Evolutionary conservation across 2,113 vertebrate genomes (phyloP).

Genomic region (Morone chrysops): DNA sequence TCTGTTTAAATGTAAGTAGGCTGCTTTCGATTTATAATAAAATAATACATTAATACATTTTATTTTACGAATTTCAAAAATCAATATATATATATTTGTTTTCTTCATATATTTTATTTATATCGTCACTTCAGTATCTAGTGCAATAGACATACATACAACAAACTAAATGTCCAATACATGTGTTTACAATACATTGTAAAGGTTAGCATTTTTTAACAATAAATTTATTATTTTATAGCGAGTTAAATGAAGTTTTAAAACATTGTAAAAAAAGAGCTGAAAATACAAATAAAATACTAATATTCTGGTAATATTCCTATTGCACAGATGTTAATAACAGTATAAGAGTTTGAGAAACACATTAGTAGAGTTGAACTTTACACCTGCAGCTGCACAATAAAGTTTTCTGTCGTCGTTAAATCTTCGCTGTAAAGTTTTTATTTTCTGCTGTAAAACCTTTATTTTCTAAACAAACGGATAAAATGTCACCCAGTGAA

Average conservation of each 20-base stretch:
- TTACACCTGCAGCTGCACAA: constrained; percentile 4
- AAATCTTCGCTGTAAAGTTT: not conserved
- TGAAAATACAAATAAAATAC: not conserved
- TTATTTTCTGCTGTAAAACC: not conserved
- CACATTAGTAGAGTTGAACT: not conserved
- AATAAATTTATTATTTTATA: not conserved
- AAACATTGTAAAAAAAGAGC: not conserved
- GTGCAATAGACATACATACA: not conserved
- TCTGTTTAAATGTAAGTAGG: not conserved
- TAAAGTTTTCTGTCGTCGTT: not conserved
- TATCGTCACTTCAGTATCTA: not conserved
- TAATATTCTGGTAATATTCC: too few relatives aligned
- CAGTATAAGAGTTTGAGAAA: not conserved
- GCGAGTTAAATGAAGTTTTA: not conserved
- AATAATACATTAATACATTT: not conserved
- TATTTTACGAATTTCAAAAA: not conserved
- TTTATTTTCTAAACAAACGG: not conserved
- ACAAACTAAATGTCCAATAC: too few relatives aligned
- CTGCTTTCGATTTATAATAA: not conserved
- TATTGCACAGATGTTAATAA: not conserved
- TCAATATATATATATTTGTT: not conserved
- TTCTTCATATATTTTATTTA: not conserved
- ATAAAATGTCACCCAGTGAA: not conserved
- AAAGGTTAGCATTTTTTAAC: not conserved
- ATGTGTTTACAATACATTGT: too few relatives aligned